Evolutionary conservation across 2,113 vertebrate genomes (phyloP).

Genomic region (Tyrannus savana): DNA sequence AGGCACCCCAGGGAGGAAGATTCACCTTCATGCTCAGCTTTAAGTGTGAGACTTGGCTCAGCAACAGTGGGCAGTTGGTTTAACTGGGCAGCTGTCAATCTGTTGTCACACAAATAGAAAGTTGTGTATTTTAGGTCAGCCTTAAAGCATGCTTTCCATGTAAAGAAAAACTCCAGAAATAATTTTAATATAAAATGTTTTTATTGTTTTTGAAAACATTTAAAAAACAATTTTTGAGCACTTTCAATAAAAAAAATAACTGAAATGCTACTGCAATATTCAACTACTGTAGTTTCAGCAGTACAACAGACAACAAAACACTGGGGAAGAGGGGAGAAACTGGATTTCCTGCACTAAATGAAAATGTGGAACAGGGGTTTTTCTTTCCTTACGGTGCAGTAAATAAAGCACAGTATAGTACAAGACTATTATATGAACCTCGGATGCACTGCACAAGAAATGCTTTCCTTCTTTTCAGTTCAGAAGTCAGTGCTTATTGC

Average conservation of each 20-base stretch:
- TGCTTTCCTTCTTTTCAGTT: conserved; percentile 85
- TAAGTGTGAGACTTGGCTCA: background rate
- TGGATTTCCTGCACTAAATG: conserved; percentile 85
- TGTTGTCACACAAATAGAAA: fast-evolving
- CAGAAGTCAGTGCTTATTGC: conserved; percentile 90
- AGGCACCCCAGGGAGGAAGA: background rate
- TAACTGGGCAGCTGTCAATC: background rate
- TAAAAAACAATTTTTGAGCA: conserved; percentile 93
- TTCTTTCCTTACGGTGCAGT: conserved; percentile 80
- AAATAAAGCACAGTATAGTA: conserved; percentile 83
- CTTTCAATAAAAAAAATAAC: conserved; percentile 92
- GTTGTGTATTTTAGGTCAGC: background rate
- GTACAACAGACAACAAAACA: conserved; percentile 90
- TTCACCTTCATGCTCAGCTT: background rate
- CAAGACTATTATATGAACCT: conserved; percentile 88
- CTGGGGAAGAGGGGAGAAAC: conserved; percentile 71
- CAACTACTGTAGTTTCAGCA: conserved; percentile 97
- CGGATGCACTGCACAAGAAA: conserved; percentile 86
- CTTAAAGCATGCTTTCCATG: background rate
- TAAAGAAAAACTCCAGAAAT: background rate
- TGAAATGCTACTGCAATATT: conserved; percentile 94
- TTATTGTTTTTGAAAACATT: conserved; percentile 98
- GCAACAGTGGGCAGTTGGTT: background rate
- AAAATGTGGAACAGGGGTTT: conserved; percentile 84
- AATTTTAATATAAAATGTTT: conserved; percentile 91